Percentiles rank a stretch among this genome's conserved stretches.
phyloP scores from a whole-genome alignment of 2,113 vertebrate species.

The Myxocyprinus asiaticus region DNA sequence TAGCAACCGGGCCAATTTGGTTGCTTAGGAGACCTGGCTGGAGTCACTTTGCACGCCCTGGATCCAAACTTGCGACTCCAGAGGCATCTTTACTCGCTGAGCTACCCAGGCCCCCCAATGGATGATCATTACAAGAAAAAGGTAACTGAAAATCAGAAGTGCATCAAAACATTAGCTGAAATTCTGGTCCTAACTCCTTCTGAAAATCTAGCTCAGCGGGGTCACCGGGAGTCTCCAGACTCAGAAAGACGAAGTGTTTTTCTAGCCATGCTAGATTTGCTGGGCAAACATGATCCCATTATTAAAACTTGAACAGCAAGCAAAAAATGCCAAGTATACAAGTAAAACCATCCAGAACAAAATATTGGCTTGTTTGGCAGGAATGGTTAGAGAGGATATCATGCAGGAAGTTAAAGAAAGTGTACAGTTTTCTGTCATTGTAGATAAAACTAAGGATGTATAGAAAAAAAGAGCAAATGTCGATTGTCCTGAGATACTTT shows the following conservation, averaged over 20 bases:
- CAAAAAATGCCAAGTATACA: constrained; percentile 46
- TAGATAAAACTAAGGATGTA: constrained; percentile 42
- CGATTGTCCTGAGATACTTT: constrained; percentile 38
- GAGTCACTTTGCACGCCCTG: no score
- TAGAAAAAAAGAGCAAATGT: constrained; percentile 45
- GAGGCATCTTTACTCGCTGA: no score
- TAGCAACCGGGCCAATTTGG: no score
- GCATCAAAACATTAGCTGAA: constrained; percentile 45
- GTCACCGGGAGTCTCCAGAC: constrained; percentile 38
- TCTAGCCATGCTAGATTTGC: constrained; percentile 40
- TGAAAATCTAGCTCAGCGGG: constrained; percentile 30
- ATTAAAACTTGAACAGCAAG: constrained; percentile 36
- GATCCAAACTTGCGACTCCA: no score
- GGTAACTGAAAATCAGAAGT: constrained; percentile 23
- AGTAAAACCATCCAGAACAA: constrained; percentile 42
- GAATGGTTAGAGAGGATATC: constrained; percentile 37
- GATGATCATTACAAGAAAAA: not conserved
- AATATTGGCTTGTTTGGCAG: constrained; percentile 27
- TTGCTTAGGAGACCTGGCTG: no score
- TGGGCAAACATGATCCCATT: constrained; percentile 37
- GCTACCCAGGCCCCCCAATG: no score
- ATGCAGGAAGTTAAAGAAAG: constrained; percentile 41
- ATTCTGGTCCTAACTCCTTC: constrained; percentile 18
- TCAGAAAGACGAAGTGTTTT: constrained; percentile 31
- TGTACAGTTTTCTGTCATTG: constrained; percentile 35